A percentile compares a stretch with the other conserved stretches of the same genome.
Evolutionary conservation across 2,888 invertebrate genomes (phyloP).

Genomic region (Dinocampus coccinellae): DNA sequence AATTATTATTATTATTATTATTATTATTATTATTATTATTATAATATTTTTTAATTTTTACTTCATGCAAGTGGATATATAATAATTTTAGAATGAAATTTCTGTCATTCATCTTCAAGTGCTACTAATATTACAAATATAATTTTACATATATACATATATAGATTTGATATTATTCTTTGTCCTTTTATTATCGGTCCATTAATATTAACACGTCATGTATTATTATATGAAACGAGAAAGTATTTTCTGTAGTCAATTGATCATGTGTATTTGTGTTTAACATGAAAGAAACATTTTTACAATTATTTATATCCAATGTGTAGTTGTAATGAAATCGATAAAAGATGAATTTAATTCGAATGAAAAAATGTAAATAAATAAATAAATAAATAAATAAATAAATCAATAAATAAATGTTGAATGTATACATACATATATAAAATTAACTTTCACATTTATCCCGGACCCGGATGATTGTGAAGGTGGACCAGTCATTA

Average conservation of each 20-base stretch:
- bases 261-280: slow-evolving; percentile 18
- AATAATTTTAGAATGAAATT: slow-evolving; percentile 20
- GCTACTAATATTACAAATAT: background rate
- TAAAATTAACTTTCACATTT: slow-evolving; percentile 18
- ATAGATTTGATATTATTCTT: background rate
- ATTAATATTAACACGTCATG: slow-evolving; percentile 20
- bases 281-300: background rate
- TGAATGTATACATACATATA: background rate
- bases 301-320: background rate
- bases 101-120: slow-evolving; percentile 12
- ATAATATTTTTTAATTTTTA: no score
- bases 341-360: slow-evolving; percentile 18
- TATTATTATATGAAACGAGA: slow-evolving; percentile 9
- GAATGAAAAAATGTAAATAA: no score
- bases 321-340: background rate
- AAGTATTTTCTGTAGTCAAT: slow-evolving; percentile 6
- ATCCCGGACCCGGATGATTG: slow-evolving; percentile 15
- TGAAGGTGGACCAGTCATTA: slow-evolving; percentile 16
- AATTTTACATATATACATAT: background rate
- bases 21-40: slow-evolving; percentile 3
- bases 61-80: background rate
- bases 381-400: no score
- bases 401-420: background rate
- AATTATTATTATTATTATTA: background rate
- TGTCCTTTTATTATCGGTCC: slow-evolving; percentile 20